Evolutionary conservation across 2,113 vertebrate genomes (phyloP).

Genomic region (Solea solea): DNA sequence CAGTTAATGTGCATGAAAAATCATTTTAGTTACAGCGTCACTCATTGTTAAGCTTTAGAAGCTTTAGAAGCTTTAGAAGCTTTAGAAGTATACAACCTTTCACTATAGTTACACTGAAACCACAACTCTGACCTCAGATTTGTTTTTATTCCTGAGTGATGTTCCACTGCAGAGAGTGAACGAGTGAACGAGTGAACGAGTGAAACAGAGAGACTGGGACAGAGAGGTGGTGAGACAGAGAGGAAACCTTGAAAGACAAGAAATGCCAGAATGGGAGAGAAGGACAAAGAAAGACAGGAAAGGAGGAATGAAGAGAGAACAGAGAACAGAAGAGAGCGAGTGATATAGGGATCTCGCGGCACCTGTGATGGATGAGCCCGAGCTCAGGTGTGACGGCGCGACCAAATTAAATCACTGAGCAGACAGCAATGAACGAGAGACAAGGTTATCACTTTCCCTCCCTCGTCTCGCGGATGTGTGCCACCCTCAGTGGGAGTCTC

Average conservation of each 20-base stretch:
- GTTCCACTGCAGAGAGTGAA: neutral
- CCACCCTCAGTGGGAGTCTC: constrained; percentile 44
- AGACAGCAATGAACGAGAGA: constrained; percentile 76
- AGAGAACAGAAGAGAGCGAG: constrained; percentile 16
- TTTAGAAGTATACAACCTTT: neutral
- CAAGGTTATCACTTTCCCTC: constrained; percentile 73
- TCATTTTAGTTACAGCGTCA: neutral
- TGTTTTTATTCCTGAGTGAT: neutral
- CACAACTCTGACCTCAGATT: neutral
- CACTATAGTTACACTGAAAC: neutral
- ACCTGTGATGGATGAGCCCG: constrained; percentile 75
- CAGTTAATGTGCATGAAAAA: neutral
- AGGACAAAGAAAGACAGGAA: constrained; percentile 5
- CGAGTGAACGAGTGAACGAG: neutral
- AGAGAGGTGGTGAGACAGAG: constrained; percentile 16
- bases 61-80: neutral
- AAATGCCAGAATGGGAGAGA: neutral
- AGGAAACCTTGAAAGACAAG: constrained; percentile 31
- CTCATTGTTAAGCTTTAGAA: neutral
- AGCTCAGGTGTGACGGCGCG: constrained; percentile 74
- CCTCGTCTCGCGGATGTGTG: constrained; percentile 21
- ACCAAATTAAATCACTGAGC: constrained; percentile 78
- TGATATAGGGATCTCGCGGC: constrained; percentile 41
- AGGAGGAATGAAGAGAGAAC: constrained; percentile 1
- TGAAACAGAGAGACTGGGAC: constrained; percentile 8